phyloP scores from a whole-genome alignment of 1,140 invertebrate genomes.

The Notospermus geniculatus region DNA sequence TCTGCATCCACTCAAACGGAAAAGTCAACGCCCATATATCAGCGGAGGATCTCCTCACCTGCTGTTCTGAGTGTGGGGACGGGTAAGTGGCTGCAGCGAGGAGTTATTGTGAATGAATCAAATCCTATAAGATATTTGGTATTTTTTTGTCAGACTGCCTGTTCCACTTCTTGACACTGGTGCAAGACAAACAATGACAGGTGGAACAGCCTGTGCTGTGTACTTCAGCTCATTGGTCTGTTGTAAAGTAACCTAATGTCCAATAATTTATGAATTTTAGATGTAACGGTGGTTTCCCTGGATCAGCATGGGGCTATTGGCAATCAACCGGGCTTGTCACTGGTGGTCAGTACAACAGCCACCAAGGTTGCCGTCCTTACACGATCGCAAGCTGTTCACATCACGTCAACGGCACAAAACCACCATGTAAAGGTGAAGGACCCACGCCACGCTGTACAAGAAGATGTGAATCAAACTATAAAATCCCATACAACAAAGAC shows the following conservation, averaged over 20 bases:
- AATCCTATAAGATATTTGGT: too few relatives aligned
- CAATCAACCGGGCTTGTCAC: slow-evolving; percentile 64
- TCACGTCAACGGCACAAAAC: slow-evolving; percentile 70
- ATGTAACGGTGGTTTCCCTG: slow-evolving; percentile 73
- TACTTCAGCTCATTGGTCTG: too few relatives aligned
- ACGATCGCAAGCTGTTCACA: slow-evolving; percentile 82
- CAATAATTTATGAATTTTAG: too few relatives aligned
- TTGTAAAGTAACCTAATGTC: too few relatives aligned
- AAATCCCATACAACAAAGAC: slow-evolving; percentile 70
- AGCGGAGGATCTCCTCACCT: slow-evolving; percentile 82
- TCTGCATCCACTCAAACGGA: slow-evolving; percentile 80
- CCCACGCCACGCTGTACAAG: slow-evolving; percentile 76
- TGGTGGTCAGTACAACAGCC: slow-evolving; percentile 75
- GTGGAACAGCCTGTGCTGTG: too few relatives aligned
- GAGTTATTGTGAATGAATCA: too few relatives aligned
- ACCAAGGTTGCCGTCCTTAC: slow-evolving; percentile 82
- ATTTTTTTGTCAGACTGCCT: too few relatives aligned
- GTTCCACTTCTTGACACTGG: too few relatives aligned
- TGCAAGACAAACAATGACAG: too few relatives aligned
- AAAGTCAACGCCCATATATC: slow-evolving; percentile 74
- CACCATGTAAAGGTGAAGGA: slow-evolving; percentile 63
- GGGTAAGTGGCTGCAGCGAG: slow-evolving; percentile 57
- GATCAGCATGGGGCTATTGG: slow-evolving; percentile 79
- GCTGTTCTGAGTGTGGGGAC: slow-evolving; percentile 79
- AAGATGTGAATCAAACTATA: slow-evolving; percentile 70